A percentile compares a stretch with the other conserved stretches of the same genome.
phyloP scores from a whole-genome alignment of 1,140 invertebrate species.

The Glomeris maerens region DNA sequence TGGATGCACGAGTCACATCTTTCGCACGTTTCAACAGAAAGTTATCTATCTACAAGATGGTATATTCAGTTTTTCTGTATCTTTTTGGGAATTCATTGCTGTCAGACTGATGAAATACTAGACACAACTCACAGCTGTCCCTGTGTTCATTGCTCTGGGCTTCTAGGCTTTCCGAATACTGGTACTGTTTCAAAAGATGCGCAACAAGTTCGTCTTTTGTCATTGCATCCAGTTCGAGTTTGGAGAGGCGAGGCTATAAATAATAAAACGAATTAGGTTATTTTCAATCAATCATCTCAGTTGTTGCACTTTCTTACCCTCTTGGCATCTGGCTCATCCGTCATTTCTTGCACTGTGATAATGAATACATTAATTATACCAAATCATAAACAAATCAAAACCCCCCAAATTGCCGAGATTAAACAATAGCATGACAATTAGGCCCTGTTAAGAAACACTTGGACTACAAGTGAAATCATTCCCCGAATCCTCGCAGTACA shows the following conservation, averaged over 20 bases:
- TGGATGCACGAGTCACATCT: neutral
- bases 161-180: constrained; percentile 38
- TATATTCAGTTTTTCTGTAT: no score
- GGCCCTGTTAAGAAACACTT: no score
- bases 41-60: neutral
- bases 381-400: no score
- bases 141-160: constrained; percentile 32
- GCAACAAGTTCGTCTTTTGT: constrained; percentile 37
- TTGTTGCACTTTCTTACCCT: neutral
- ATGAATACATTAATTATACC: no score
- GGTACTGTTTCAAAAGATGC: constrained; percentile 39
- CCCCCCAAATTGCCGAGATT: no score
- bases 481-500: no score
- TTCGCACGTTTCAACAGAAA: neutral
- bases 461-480: no score
- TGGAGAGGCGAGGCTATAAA: constrained; percentile 13
- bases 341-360: no score
- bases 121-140: constrained; percentile 29
- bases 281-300: neutral
- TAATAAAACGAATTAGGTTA: neutral
- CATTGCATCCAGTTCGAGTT: constrained; percentile 31
- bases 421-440: no score
- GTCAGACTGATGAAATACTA: constrained; percentile 6
- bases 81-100: no score
- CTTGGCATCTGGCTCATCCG: neutral